Conservation (phyloP, 2,797 vertebrate genomes). For the Otus scops region DNA sequence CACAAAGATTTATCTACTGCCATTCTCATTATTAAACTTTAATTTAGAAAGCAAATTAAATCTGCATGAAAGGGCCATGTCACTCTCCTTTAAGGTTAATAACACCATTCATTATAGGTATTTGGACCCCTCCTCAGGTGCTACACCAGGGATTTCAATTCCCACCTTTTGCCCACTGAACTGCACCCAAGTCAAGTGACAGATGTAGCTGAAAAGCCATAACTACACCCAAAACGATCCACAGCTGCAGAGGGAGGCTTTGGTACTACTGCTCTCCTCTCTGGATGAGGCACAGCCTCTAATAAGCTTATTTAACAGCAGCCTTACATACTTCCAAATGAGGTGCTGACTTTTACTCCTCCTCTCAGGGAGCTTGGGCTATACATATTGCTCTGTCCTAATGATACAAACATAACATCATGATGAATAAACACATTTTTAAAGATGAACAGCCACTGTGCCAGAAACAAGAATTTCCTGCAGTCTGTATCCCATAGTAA, state of each 20-base stretch:
- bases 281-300: not conserved
- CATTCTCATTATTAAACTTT: not conserved
- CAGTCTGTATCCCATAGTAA: not conserved
- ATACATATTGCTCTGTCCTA: not conserved
- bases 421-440: not conserved
- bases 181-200: not conserved
- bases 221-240: not conserved
- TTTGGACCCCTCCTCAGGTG: not conserved
- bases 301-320: not conserved
- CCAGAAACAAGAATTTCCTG: not conserved
- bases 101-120: not conserved
- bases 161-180: not conserved
- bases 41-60: not conserved
- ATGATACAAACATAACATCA: not conserved
- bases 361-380: not conserved
- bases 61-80: not conserved
- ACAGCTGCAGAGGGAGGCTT: not conserved
- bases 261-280: not conserved
- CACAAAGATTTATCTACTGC: not conserved
- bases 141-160: not conserved
- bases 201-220: not conserved
- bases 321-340: not conserved
- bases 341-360: not conserved
- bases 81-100: not conserved
- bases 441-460: not conserved